Base-by-base conservation (phyloP, 2,888 invertebrate genomes). In the Empis stercorea region DNA sequence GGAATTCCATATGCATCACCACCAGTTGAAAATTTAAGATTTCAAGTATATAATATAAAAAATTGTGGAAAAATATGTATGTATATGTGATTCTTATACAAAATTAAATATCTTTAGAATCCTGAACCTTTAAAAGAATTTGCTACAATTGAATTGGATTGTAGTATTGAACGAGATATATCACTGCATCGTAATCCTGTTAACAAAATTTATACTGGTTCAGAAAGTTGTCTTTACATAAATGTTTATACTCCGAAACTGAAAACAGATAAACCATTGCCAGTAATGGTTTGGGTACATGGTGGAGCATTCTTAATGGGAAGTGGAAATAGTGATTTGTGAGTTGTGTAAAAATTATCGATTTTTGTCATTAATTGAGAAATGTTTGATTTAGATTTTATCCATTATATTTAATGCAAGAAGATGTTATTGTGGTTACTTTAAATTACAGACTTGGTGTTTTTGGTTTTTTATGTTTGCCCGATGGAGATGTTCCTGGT, bases 1-100 rank as follows among this genome's bases (percentile, higher is more conserved):
- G 23, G 76, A 2, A 71, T 78, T 43, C 77, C 77, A 0, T 78
- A 75, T 55, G 78, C 78, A 2, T 70, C 71, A 48, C 74, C 78
- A 17, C 77, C 78, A n/a, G 43, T 76, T 23, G 74, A 66, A 2
- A 54, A 61, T 6, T 53, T 71, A 6, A 57, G 71, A 42, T 71
- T 66, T 48, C 58, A 61, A 54, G 70, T 71, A 57, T 55, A 53
- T 27, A 2, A 23, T 23, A 15, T 1, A 6, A 16, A 7, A 13
- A 32, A n/a, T n/a, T 34, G 10, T 13, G 13, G 32, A n/a, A n/a
- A n/a, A n/a, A n/a, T n/a, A n/a, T n/a, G n/a, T 13, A 3, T 32
- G 32, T n/a, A n/a, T 13, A 32, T 10, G 3, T 5, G 10, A 5
- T 9, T n/a, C 3, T 13, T n/a, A 34, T 13, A 34, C 2, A 34